Evolutionary conservation across 2,797 vertebrate species (phyloP).

Genomic region (Cichlasoma orientale): DNA sequence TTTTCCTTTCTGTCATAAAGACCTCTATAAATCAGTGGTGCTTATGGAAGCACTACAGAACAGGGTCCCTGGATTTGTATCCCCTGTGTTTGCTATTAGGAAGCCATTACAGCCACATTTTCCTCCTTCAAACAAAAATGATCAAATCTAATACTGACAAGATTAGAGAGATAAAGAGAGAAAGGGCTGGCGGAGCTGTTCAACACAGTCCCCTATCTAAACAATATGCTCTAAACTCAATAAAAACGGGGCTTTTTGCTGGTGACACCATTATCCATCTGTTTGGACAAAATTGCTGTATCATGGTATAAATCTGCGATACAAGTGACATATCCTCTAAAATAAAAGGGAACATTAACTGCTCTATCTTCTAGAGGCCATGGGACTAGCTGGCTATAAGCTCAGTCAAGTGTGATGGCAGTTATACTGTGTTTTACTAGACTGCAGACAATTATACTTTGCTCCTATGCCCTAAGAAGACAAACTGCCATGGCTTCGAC

Average conservation of each 20-base stretch:
- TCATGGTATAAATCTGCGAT: constrained; percentile 99
- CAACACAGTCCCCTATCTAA: constrained; percentile 93
- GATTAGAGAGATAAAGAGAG: constrained; percentile 99
- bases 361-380: constrained; percentile 99
- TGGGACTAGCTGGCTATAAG: constrained; percentile 99
- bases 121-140: constrained; percentile 99
- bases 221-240: constrained; percentile 99
- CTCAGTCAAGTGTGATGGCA: constrained; percentile 99
- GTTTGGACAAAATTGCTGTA: constrained; percentile 99
- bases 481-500: constrained; percentile 99
- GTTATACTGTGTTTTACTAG: constrained; percentile 99
- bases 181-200: constrained; percentile 90
- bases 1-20: constrained; percentile 99
- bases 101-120: constrained; percentile 99
- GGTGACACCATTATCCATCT: constrained; percentile 99
- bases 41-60: constrained; percentile 95
- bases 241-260: constrained; percentile 96
- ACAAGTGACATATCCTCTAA: constrained; percentile 99
- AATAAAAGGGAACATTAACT: constrained; percentile 99
- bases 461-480: constrained; percentile 99
- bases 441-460: constrained; percentile 99
- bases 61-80: constrained; percentile 93
- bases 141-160: constrained; percentile 99
- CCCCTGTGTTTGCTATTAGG: constrained; percentile 99
- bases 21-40: constrained; percentile 99